A percentile compares a stretch with the other conserved stretches of the same genome.
Conservation (phyloP, 2,888 invertebrate species). For the Volucella bombylans region DNA sequence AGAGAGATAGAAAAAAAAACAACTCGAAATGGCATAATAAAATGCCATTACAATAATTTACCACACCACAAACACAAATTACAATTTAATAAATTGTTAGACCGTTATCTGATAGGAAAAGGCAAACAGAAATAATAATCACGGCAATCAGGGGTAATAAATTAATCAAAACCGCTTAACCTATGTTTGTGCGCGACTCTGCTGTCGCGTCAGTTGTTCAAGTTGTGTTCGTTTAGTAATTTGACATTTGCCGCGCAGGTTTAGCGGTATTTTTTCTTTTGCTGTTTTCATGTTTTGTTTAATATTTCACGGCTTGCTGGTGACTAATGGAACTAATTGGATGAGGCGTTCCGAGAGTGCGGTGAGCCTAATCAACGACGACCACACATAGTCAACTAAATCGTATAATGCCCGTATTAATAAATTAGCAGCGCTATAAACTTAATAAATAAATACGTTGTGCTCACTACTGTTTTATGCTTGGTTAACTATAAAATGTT, state of each 20-base stretch:
- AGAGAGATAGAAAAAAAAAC: background rate
- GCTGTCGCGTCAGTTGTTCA: conserved; percentile 32
- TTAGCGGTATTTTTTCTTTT: background rate
- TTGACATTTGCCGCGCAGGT: conserved; percentile 58
- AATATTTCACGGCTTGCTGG: conserved; percentile 26
- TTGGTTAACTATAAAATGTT: conserved; percentile 43
- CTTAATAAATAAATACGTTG: conserved; percentile 62
- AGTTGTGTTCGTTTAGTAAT: conserved; percentile 43
- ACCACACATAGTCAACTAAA: conserved; percentile 39
- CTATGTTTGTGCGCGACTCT: conserved; percentile 32
- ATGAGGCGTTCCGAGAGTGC: background rate
- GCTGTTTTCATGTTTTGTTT: background rate
- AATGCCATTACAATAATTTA: conserved; percentile 63
- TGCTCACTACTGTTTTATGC: conserved; percentile 70
- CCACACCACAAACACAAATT: conserved; percentile 64
- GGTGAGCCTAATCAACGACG: conserved; percentile 17
- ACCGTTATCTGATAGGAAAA: conserved; percentile 65
- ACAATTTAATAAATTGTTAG: conserved; percentile 68
- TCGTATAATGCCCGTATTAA: conserved; percentile 61
- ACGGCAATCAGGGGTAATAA: conserved; percentile 68
- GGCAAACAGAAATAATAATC: conserved; percentile 63
- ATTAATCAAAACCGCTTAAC: conserved; percentile 72
- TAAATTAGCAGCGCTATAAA: conserved; percentile 68
- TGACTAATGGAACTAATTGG: conserved; percentile 39
- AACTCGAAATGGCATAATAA: conserved; percentile 51